A percentile compares a stretch with the other conserved stretches of the same genome.
Evolutionary conservation across 1,140 invertebrate genomes (phyloP).

Genomic region (Thalassaphorura encarpata): DNA sequence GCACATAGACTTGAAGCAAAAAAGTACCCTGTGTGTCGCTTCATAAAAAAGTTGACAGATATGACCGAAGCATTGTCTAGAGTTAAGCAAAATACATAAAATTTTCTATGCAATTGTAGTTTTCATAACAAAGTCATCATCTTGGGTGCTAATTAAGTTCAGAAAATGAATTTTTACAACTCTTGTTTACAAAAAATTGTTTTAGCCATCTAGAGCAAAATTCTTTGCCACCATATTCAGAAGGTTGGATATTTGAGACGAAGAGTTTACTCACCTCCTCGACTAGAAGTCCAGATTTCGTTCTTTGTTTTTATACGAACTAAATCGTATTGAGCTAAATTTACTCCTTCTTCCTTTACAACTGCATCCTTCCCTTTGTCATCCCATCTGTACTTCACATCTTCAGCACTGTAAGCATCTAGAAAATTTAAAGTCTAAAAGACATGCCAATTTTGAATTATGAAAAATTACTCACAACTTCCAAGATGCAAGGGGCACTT

Average conservation of each 20-base stretch:
- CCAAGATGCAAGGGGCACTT: conserved; percentile 49
- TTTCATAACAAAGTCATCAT: too few species aligned
- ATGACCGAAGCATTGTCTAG: conserved; percentile 41
- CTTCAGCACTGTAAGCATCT: conserved; percentile 49
- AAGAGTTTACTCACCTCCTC: conserved; percentile 25
- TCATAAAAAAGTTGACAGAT: conserved; percentile 44
- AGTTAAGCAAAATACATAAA: too few species aligned
- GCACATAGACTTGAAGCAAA: conserved; percentile 53
- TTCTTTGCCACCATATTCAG: conserved; percentile 39
- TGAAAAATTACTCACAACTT: conserved; percentile 50
- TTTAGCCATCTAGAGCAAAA: conserved; percentile 33
- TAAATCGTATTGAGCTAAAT: conserved; percentile 41
- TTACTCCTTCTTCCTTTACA: conserved; percentile 35
- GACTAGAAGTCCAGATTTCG: conserved; percentile 21
- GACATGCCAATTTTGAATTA: neutral
- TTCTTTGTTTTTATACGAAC: conserved; percentile 35
- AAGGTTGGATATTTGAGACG: neutral
- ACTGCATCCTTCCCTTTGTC: conserved; percentile 34
- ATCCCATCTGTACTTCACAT: conserved; percentile 48
- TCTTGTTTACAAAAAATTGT: conserved; percentile 1
- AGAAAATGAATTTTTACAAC: too few species aligned
- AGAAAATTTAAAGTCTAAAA: conserved; percentile 8
- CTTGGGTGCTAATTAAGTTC: too few species aligned
- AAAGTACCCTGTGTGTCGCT: conserved; percentile 45
- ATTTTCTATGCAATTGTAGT: too few species aligned